Conservation (phyloP, 23 tunicate species). For the Halocynthia roretzi region DNA sequence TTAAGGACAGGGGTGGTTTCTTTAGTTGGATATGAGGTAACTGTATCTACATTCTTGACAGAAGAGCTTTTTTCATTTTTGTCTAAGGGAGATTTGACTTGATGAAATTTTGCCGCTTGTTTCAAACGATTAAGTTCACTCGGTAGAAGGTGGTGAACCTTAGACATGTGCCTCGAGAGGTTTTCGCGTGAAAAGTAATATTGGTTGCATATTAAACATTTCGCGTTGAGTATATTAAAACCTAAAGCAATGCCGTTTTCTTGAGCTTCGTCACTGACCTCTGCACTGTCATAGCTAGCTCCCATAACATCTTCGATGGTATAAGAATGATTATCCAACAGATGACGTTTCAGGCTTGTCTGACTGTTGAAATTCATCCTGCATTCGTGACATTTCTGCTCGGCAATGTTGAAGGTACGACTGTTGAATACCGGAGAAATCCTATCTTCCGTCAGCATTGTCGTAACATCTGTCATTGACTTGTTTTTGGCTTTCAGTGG, state of each 20-base stretch:
- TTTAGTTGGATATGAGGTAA: too few species aligned
- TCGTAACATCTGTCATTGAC: too few species aligned
- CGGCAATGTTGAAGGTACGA: conserved; percentile 3
- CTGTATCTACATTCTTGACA: too few species aligned
- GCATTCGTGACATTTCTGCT: conserved; percentile 9
- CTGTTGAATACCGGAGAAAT: not conserved
- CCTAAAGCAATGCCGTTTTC: conserved; percentile 7
- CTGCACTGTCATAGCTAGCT: conserved; percentile 8
- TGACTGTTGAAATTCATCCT: conserved; percentile 1
- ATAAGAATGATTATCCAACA: not conserved
- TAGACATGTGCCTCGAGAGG: conserved; percentile 6
- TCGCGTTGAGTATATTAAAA: not conserved
- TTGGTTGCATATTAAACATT: conserved; percentile 11
- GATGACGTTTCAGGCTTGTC: conserved; percentile 1
- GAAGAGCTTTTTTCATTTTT: too few species aligned
- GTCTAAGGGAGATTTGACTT: too few species aligned
- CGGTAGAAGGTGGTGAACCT: conserved; percentile 7
- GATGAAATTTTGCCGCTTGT: not conserved
- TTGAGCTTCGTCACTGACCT: conserved; percentile 1
- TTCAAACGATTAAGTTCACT: not conserved
- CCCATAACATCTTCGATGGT: conserved; percentile 11
- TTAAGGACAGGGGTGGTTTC: too few species aligned
- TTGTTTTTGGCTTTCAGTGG: not conserved
- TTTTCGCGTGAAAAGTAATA: conserved; percentile 19
- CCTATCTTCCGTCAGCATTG: too few species aligned